These are phyloP conservation scores for Pyrocephalus nanus DNA, from an alignment of 2,797 vertebrate species.

Conservation along the genomic window DNA sequence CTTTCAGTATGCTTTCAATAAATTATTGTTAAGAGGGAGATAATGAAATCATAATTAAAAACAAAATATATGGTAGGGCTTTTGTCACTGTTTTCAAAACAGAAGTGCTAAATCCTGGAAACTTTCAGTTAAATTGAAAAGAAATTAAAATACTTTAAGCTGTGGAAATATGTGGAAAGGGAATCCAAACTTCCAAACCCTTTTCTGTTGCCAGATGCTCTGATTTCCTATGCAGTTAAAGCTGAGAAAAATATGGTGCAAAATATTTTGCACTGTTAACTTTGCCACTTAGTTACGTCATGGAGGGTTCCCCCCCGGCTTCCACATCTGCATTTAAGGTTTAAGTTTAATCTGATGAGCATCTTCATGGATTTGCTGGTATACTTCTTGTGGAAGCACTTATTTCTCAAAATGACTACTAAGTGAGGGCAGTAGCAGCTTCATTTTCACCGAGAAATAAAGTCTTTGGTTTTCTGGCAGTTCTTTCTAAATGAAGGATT, in stretches of 20 bases:
- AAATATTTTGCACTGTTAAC: neutral
- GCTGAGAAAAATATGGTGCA: neutral
- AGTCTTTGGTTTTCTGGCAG: neutral
- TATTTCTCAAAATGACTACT: neutral
- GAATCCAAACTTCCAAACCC: constrained; percentile 13
- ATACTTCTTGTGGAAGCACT: neutral
- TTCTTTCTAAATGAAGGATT: neutral
- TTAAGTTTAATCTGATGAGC: neutral
- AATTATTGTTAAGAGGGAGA: neutral
- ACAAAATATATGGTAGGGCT: neutral
- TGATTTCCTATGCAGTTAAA: neutral
- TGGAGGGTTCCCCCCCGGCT: neutral
- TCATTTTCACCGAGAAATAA: neutral
- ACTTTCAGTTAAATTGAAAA: constrained; percentile 9
- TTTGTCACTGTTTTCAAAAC: neutral
- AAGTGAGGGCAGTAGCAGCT: neutral
- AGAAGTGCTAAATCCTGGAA: neutral
- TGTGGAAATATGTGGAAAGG: constrained; percentile 22
- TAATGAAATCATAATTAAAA: neutral
- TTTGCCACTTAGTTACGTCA: neutral
- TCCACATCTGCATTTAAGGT: neutral
- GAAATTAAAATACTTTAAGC: neutral
- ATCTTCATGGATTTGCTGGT: neutral
- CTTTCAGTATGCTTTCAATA: neutral
- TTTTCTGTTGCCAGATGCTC: constrained; percentile 10